These are phyloP conservation scores for Cabera pusaria DNA, from an alignment of 2,888 invertebrate species.

Conservation along the genomic window DNA sequence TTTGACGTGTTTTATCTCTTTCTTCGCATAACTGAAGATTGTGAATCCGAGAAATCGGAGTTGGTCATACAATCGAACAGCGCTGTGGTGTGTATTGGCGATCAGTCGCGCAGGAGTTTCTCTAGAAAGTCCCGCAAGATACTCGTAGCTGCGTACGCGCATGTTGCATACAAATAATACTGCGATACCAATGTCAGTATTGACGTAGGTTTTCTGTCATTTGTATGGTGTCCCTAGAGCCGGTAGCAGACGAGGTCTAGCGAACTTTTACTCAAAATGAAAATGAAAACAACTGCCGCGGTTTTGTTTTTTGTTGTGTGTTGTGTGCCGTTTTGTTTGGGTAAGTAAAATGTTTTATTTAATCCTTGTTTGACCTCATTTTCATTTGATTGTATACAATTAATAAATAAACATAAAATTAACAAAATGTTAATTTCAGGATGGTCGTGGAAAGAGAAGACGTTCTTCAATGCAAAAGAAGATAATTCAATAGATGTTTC, in stretches of 20 bases:
- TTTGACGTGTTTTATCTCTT: slow-evolving; percentile 17
- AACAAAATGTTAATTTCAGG: slow-evolving; percentile 34
- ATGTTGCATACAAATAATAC: slow-evolving; percentile 74
- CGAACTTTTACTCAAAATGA: slow-evolving; percentile 51
- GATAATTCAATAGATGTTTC: slow-evolving; percentile 69
- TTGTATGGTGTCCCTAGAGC: slow-evolving; percentile 74
- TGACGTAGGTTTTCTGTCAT: slow-evolving; percentile 66
- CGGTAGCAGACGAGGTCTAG: slow-evolving; percentile 48
- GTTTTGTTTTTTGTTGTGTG: slow-evolving; percentile 47
- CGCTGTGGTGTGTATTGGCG: slow-evolving; percentile 43
- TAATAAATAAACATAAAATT: no score
- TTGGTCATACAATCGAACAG: slow-evolving; percentile 48
- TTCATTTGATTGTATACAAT: no score
- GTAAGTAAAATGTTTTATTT: slow-evolving; percentile 45
- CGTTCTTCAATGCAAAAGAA: slow-evolving; percentile 39
- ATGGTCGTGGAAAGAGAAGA: slow-evolving; percentile 28
- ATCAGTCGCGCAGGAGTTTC: slow-evolving; percentile 74
- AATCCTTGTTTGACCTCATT: no score
- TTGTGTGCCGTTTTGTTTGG: slow-evolving; percentile 42
- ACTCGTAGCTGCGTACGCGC: slow-evolving; percentile 65
- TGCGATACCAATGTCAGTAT: slow-evolving; percentile 58
- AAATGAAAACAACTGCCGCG: slow-evolving; percentile 48
- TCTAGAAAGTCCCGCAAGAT: slow-evolving; percentile 81
- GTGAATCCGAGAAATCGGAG: slow-evolving; percentile 44
- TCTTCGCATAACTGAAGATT: slow-evolving; percentile 4